Evolutionary conservation across 1,140 invertebrate genomes (phyloP).

Genomic region (Diorhabda carinulata): DNA sequence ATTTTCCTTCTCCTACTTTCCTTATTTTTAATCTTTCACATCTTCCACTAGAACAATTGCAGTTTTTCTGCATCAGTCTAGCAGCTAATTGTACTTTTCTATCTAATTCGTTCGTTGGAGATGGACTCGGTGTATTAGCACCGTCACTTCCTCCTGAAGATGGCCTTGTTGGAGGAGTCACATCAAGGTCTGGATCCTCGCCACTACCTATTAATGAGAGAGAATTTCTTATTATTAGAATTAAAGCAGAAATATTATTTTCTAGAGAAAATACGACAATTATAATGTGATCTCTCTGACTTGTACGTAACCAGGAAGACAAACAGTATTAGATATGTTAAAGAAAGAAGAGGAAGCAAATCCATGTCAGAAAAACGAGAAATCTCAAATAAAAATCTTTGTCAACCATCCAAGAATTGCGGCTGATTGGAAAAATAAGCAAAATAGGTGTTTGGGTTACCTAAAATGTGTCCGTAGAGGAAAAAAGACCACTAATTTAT

Average conservation of each 20-base stretch:
- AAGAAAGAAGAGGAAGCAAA: too few species aligned
- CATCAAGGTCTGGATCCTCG: conserved; percentile 53
- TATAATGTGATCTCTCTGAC: too few species aligned
- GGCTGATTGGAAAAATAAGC: too few species aligned
- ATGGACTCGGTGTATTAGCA: conserved; percentile 30
- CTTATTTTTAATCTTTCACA: conserved; percentile 70
- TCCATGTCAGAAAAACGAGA: too few species aligned
- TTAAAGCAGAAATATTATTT: not conserved
- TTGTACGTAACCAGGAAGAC: too few species aligned
- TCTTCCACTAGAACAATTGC: conserved; percentile 64
- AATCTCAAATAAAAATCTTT: too few species aligned
- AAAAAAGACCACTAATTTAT: too few species aligned
- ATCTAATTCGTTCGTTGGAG: conserved; percentile 57
- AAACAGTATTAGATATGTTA: too few species aligned
- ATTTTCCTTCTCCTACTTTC: conserved; percentile 76
- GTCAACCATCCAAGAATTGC: too few species aligned
- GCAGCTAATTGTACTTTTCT: conserved; percentile 68
- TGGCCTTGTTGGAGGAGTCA: conserved; percentile 27
- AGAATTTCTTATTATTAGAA: not conserved
- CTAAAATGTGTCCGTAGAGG: too few species aligned
- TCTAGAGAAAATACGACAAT: too few species aligned
- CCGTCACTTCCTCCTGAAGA: conserved; percentile 49
- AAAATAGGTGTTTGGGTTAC: too few species aligned
- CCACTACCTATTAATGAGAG: conserved; percentile 46
- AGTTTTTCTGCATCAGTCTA: conserved; percentile 63